Evolutionary conservation across 2,113 vertebrate genomes (phyloP).

Genomic region (Passer domesticus): DNA sequence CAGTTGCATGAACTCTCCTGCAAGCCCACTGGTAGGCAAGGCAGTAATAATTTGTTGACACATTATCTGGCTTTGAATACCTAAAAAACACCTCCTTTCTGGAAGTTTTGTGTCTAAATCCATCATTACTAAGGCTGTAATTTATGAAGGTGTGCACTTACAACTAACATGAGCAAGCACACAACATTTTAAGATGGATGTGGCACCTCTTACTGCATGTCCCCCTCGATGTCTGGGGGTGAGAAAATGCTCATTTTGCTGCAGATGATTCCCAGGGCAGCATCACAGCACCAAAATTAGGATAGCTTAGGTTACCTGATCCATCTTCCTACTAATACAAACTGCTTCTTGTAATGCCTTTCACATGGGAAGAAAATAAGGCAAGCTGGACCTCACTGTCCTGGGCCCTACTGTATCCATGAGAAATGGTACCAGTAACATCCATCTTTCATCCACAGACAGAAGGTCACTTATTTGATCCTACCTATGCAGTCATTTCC

Average conservation of each 20-base stretch:
- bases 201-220: neutral
- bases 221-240: rapidly evolving
- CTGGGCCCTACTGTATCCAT: neutral
- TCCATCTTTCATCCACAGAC: neutral
- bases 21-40: neutral
- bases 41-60: neutral
- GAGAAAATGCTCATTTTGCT: neutral
- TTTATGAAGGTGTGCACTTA: neutral
- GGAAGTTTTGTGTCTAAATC: neutral
- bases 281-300: neutral
- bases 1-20: neutral
- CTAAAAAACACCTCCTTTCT: neutral
- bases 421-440: neutral
- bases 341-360: neutral
- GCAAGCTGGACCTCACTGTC: neutral
- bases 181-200: neutral
- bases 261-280: neutral
- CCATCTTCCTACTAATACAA: neutral
- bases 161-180: neutral
- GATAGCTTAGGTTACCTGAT: neutral
- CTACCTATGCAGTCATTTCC: neutral
- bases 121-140: neutral
- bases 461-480: neutral
- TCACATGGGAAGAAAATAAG: neutral
- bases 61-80: neutral